Evolutionary conservation across 2,888 invertebrate species (phyloP).

Genomic region (Ennomos erosarius): DNA sequence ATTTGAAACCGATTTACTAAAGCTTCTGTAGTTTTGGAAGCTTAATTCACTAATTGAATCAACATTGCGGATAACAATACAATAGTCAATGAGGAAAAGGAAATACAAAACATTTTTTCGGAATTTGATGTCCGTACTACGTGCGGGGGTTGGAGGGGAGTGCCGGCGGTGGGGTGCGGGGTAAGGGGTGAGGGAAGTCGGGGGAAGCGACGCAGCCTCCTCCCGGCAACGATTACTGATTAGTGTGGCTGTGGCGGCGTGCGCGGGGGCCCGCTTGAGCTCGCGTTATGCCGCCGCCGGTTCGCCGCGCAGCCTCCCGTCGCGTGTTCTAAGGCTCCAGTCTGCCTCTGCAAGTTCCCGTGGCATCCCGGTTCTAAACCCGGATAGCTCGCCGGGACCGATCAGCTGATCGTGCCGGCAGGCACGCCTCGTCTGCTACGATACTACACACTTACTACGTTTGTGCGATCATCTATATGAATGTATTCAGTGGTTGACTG

Average conservation of each 20-base stretch:
- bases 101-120: slow-evolving; percentile 45
- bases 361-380: slow-evolving; percentile 1
- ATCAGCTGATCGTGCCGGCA: slow-evolving; percentile 73
- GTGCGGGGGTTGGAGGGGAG: slow-evolving; percentile 56
- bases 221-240: slow-evolving; percentile 86
- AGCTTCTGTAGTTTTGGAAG: not conserved
- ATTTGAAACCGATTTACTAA: not conserved
- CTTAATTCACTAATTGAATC: slow-evolving; percentile 4
- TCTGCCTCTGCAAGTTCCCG: slow-evolving; percentile 11
- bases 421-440: slow-evolving; percentile 70
- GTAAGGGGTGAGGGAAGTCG: slow-evolving; percentile 40
- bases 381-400: slow-evolving; percentile 32
- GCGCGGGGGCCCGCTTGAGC: slow-evolving; percentile 73
- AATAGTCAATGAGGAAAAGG: slow-evolving; percentile 32
- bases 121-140: slow-evolving; percentile 65
- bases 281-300: slow-evolving; percentile 69
- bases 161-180: slow-evolving; percentile 35
- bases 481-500: slow-evolving; percentile 71
- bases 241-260: slow-evolving; percentile 83
- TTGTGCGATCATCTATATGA: slow-evolving; percentile 69
- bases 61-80: slow-evolving; percentile 6
- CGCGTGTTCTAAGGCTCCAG: slow-evolving; percentile 9
- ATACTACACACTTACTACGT: slow-evolving; percentile 69
- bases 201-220: slow-evolving; percentile 79
- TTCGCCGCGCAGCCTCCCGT: slow-evolving; percentile 38